phyloP scores from a whole-genome alignment of 2,888 invertebrate species.

The Pyrgus malvae region DNA sequence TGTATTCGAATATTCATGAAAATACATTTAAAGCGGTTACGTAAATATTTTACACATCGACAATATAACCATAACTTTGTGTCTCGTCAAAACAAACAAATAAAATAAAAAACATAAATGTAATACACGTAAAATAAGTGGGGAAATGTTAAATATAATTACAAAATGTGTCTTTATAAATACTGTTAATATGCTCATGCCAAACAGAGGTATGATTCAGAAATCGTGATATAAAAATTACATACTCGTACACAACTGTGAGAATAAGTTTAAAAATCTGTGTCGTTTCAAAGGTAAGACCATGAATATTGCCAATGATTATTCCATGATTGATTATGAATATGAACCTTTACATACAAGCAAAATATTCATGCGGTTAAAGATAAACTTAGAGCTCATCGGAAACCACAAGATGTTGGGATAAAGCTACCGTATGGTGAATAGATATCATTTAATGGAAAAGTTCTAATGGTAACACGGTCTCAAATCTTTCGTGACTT shows the following conservation, averaged over 20 bases:
- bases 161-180: conserved; percentile 31
- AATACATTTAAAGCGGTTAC: conserved; percentile 19
- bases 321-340: conserved; percentile 39
- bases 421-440: conserved; percentile 27
- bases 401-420: conserved; percentile 14
- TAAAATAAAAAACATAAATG: conserved; percentile 19
- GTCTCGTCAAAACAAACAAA: conserved; percentile 28
- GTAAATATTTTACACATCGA: conserved; percentile 4
- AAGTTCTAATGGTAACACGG: conserved; percentile 41
- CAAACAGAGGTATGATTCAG: conserved; percentile 49
- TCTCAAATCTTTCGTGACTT: conserved; percentile 32
- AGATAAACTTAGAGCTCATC: conserved; percentile 31
- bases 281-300: conserved; percentile 45
- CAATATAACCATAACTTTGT: conserved; percentile 1
- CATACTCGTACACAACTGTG: conserved; percentile 46
- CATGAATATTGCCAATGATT: conserved; percentile 44
- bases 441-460: conserved; percentile 43
- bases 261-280: conserved; percentile 39
- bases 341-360: conserved; percentile 47
- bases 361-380: conserved; percentile 49
- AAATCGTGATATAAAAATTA: conserved; percentile 49
- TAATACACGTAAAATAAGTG: conserved; percentile 27
- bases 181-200: conserved; percentile 57
- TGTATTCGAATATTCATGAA: not conserved
- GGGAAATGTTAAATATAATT: conserved; percentile 28